These are phyloP conservation scores for Empidonax traillii DNA, from an alignment of 2,113 vertebrate species.

Conservation along the genomic window DNA sequence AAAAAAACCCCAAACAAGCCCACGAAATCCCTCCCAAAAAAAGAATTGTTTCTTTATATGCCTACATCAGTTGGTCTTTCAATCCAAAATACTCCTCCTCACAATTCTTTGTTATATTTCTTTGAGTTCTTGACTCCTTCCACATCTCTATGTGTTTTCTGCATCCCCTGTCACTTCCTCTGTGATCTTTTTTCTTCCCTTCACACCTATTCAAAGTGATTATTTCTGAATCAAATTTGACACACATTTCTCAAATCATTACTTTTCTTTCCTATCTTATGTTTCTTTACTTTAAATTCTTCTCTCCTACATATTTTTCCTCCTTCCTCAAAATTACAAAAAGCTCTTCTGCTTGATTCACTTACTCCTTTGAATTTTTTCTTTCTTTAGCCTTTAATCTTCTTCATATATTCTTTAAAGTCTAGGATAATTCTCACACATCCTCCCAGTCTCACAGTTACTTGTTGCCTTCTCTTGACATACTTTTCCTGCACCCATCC, in stretches of 20 bases:
- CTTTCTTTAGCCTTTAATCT: neutral
- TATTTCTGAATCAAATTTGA: conserved; percentile 44
- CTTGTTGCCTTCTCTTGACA: neutral
- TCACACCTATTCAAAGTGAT: conserved; percentile 47
- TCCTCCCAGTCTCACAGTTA: neutral
- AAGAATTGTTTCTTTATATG: neutral
- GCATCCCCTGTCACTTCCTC: conserved; percentile 17
- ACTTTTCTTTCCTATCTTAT: neutral
- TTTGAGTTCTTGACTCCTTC: neutral
- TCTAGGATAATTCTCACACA: neutral
- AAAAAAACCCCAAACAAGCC: too few species aligned
- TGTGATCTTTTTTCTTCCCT: conserved; percentile 11
- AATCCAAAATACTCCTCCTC: neutral
- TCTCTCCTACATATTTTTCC: neutral
- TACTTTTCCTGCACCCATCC: neutral
- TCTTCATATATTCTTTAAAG: neutral
- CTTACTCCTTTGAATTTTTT: neutral
- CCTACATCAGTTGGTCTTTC: neutral
- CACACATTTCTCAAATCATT: conserved; percentile 21
- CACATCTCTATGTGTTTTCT: neutral
- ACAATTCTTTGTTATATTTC: neutral
- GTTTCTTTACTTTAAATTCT: neutral
- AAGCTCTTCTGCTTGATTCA: neutral
- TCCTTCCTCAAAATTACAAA: neutral
- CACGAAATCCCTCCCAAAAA: neutral